These are phyloP conservation scores for Nemotelus nigrinus DNA, from an alignment of 2,888 invertebrate genomes.

Conservation along the genomic window DNA sequence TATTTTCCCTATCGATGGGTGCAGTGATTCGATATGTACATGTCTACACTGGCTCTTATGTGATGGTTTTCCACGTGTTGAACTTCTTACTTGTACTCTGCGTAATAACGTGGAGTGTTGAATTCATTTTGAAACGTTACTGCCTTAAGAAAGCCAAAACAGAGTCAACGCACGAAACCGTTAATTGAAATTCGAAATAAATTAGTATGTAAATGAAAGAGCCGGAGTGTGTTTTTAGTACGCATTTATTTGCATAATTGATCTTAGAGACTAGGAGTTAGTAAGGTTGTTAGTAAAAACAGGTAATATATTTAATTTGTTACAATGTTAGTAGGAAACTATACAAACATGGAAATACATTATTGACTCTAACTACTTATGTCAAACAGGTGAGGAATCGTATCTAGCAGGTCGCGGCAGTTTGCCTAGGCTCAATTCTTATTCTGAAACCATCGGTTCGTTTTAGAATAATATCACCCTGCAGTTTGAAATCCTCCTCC, in stretches of 20 bases:
- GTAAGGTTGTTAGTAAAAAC: background rate
- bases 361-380: no score
- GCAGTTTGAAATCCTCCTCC: constrained; percentile 74
- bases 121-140: constrained; percentile 61
- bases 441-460: constrained; percentile 78
- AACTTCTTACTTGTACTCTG: constrained; percentile 74
- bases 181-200: no score
- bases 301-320: background rate
- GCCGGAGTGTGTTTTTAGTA: background rate
- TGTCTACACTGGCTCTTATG: constrained; percentile 72
- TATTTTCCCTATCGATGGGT: constrained; percentile 74
- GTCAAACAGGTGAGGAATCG: background rate
- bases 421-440: constrained; percentile 71
- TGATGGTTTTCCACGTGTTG: constrained; percentile 74
- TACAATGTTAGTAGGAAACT: background rate
- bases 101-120: constrained; percentile 75
- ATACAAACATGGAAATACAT: background rate
- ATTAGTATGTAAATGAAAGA: no score
- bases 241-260: constrained; percentile 28
- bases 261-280: background rate
- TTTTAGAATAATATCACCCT: constrained; percentile 79
- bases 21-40: constrained; percentile 74
- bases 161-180: no score
- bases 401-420: background rate
- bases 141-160: background rate